Evolutionary conservation across 2,113 vertebrate genomes (phyloP).

Genomic region (Pyrgilauda ruficollis): DNA sequence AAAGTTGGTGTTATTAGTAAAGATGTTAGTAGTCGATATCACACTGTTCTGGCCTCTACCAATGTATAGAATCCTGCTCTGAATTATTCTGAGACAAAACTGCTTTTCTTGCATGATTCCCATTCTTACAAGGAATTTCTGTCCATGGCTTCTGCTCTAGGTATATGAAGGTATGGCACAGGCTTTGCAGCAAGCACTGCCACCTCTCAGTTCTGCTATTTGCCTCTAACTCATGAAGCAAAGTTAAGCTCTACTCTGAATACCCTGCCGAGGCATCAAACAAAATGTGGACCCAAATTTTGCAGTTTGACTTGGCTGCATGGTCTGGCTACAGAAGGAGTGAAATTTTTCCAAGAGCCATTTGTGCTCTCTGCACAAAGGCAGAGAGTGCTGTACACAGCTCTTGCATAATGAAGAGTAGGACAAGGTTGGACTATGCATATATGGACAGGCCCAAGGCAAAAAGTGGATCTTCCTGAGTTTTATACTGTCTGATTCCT

Average conservation of each 20-base stretch:
- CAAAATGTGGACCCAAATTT: not conserved
- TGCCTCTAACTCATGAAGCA: not conserved
- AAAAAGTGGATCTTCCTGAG: not conserved
- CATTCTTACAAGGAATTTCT: not conserved
- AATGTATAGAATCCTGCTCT: not conserved
- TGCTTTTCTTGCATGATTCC: not conserved
- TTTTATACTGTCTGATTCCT: not conserved
- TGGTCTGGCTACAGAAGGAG: not conserved
- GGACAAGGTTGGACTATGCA: not conserved
- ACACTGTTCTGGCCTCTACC: not conserved
- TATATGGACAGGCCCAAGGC: not conserved
- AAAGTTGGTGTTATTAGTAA: conserved; percentile 22
- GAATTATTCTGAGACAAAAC: not conserved
- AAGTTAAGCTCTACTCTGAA: not conserved
- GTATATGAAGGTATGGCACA: not conserved
- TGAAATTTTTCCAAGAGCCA: not conserved
- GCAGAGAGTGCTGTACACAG: not conserved
- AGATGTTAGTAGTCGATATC: not conserved
- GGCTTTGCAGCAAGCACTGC: not conserved
- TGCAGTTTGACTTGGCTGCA: not conserved
- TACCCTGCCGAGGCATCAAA: not conserved
- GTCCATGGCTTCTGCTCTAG: not conserved
- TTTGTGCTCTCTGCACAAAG: not conserved
- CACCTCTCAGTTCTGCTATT: not conserved
- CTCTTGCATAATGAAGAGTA: not conserved